Percentiles rank a stretch among this genome's conserved stretches.
Conservation (phyloP, 2,888 invertebrate genomes). For the Tuta absoluta region DNA sequence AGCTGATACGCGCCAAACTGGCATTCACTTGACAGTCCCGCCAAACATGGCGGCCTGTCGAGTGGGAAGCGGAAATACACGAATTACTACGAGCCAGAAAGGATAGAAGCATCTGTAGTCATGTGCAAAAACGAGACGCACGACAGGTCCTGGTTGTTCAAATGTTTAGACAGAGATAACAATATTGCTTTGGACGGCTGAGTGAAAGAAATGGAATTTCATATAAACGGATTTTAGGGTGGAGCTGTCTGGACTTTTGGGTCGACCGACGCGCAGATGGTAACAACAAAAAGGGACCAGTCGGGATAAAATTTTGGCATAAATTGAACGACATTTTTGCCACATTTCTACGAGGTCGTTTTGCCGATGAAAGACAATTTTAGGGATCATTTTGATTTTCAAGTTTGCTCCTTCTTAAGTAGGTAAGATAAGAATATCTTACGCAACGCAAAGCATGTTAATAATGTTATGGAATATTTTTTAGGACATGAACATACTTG, state of each 20-base stretch:
- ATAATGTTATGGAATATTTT: slow-evolving; percentile 14
- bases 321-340: slow-evolving; percentile 80
- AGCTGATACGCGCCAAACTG: slow-evolving; percentile 76
- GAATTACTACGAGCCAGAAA: slow-evolving; percentile 75
- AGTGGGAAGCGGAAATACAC: slow-evolving; percentile 79
- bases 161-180: slow-evolving; percentile 70
- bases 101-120: slow-evolving; percentile 66
- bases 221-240: slow-evolving; percentile 79
- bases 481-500: slow-evolving; percentile 38
- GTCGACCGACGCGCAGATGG: slow-evolving; percentile 73
- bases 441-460: not conserved
- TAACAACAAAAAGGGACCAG: slow-evolving; percentile 78
- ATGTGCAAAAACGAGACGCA: slow-evolving; percentile 72
- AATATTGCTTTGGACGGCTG: slow-evolving; percentile 62
- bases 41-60: slow-evolving; percentile 79
- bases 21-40: slow-evolving; percentile 76
- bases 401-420: no score
- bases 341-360: slow-evolving; percentile 60
- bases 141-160: slow-evolving; percentile 69
- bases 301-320: slow-evolving; percentile 75
- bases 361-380: slow-evolving; percentile 50
- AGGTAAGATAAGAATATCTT: not conserved
- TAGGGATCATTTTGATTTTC: slow-evolving; percentile 14
- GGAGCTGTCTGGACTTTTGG: slow-evolving; percentile 79
- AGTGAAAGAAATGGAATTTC: slow-evolving; percentile 70